Conservation (phyloP, 64 coral and sea anemone species). For the Montipora cactus region DNA sequence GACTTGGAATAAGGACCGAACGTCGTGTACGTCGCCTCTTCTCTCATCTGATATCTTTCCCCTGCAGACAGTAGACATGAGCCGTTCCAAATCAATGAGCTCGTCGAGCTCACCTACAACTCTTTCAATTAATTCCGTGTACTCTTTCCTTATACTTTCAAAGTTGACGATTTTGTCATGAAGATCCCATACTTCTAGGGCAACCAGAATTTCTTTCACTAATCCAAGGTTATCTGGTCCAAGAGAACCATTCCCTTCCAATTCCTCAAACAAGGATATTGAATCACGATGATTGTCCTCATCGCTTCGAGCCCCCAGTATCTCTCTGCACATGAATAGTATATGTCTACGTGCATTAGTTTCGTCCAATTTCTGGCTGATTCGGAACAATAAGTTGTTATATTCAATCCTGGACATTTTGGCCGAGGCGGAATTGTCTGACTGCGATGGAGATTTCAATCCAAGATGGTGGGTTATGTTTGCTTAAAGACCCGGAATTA, state of each 20-base stretch:
- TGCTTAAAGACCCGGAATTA: too few species aligned
- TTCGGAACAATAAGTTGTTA: background rate
- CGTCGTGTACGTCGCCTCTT: background rate
- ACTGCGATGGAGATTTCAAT: too few species aligned
- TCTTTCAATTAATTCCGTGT: background rate
- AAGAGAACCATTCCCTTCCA: background rate
- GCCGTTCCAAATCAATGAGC: background rate
- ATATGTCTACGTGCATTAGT: background rate
- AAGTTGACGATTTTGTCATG: background rate
- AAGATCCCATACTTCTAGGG: background rate
- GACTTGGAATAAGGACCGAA: background rate
- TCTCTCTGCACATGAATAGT: background rate
- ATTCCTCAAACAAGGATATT: background rate
- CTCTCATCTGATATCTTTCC: constrained; percentile 3
- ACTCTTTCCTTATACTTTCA: background rate
- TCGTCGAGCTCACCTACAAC: background rate
- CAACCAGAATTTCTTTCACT: background rate
- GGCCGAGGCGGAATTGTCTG: too few species aligned
- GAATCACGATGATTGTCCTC: background rate
- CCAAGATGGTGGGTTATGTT: too few species aligned
- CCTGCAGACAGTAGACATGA: background rate
- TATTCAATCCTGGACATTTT: background rate
- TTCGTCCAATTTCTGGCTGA: background rate
- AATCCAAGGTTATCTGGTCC: background rate
- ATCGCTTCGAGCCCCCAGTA: background rate